Conservation (phyloP, 2,113 vertebrate species). For the Halichoerus grypus region DNA sequence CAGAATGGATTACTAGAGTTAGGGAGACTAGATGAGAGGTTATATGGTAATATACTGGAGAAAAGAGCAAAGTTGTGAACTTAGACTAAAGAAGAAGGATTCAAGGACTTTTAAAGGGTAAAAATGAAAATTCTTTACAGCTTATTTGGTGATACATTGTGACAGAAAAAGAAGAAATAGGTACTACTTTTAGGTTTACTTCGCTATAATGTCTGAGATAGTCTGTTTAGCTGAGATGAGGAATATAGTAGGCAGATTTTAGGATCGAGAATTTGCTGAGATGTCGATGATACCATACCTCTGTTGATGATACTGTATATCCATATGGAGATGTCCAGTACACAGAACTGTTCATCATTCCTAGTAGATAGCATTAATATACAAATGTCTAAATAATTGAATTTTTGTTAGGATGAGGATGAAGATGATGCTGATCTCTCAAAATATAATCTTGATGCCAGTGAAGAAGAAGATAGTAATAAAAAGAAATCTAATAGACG, state of each 20-base stretch:
- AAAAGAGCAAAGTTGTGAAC: not conserved
- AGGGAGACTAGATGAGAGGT: not conserved
- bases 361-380: not conserved
- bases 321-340: not conserved
- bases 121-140: slow-evolving; percentile 21
- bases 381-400: slow-evolving; percentile 11
- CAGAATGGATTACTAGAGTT: not conserved
- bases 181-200: not conserved
- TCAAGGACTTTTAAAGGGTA: not conserved
- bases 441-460: slow-evolving; percentile 96
- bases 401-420: slow-evolving; percentile 92
- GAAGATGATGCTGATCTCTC: slow-evolving; percentile 95
- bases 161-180: not conserved
- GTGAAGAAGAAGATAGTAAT: slow-evolving; percentile 92
- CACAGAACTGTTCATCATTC: not conserved
- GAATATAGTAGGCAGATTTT: not conserved
- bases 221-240: not conserved
- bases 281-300: not conserved
- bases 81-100: not conserved
- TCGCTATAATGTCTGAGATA: not conserved
- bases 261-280: slow-evolving; percentile 25
- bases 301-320: not conserved
- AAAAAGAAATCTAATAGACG: slow-evolving; percentile 90
- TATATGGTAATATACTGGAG: not conserved
- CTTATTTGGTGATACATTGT: not conserved